Evolutionary conservation across 2,888 invertebrate species (phyloP).

Genomic region (Pasiphila rectangulata): DNA sequence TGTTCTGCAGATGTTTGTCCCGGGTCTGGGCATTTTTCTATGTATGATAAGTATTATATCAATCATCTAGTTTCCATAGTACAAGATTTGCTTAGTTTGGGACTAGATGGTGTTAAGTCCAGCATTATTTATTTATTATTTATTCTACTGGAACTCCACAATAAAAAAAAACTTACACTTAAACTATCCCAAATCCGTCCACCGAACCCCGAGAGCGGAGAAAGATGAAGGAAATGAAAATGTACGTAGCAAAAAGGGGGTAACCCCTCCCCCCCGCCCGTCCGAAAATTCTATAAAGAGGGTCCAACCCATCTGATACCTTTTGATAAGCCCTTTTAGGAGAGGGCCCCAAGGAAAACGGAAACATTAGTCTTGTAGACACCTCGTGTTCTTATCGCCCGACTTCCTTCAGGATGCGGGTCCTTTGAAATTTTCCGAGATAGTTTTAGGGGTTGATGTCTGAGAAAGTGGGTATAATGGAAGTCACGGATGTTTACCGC

Average conservation of each 20-base stretch:
- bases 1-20: too few relatives aligned
- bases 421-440: constrained; percentile 17
- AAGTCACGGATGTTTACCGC: constrained; percentile 1
- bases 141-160: background rate
- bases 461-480: constrained; percentile 9
- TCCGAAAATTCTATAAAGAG: constrained; percentile 79
- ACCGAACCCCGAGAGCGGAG: constrained; percentile 68
- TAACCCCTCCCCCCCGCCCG: constrained; percentile 39
- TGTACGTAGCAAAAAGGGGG: constrained; percentile 80
- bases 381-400: constrained; percentile 69
- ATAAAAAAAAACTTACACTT: background rate
- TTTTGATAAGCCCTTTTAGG: constrained; percentile 73
- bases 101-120: too few relatives aligned
- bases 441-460: constrained; percentile 17
- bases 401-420: constrained; percentile 68
- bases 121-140: too few relatives aligned
- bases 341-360: constrained; percentile 42
- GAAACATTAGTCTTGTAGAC: constrained; percentile 75
- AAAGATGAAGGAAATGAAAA: constrained; percentile 82
- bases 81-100: too few relatives aligned
- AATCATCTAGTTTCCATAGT: too few relatives aligned
- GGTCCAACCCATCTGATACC: constrained; percentile 61
- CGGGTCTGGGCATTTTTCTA: too few relatives aligned
- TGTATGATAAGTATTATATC: too few relatives aligned
- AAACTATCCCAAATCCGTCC: constrained; percentile 43